Base-by-base conservation (phyloP, 1,140 invertebrate genomes). In the Apis dorsata region DNA sequence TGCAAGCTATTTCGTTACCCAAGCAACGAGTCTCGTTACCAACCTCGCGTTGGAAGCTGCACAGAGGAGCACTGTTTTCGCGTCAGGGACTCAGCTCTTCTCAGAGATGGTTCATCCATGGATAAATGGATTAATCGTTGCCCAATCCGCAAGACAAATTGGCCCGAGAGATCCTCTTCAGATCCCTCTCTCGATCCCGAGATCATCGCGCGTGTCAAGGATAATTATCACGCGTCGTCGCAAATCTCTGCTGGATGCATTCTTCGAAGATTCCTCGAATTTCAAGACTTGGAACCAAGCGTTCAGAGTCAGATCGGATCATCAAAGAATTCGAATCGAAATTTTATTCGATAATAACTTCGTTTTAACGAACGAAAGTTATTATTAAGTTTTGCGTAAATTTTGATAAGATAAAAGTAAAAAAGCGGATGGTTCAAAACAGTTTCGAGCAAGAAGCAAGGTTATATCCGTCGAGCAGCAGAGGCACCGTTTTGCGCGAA, bases 101-200 rank as follows among this genome's bases (percentile, higher is more conserved):
- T 15, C n/a, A 24, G 62, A 63, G 62, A 63, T 24, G 62, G 68
- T 21, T n/a, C 34, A 21, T 57, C 34, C 34, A 34, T 4, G 34
- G 34, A 68, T 71, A 71, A 79, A 55, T 34, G 57, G 77, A 79
- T 79, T 79, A 79, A 79, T 79, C 68, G 77, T 71, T 70, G 62
- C 62, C 77, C 77, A 59, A 68, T 71, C 12, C 77, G 66, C 12
- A 51, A 79, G 66, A 79, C 51, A 79, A 79, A 79, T 71, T 71
- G 77, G 3, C 44, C 66, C 2, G 28, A 28, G 77, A 79, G 55
- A 79, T 71, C 11, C 66, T 71, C 65, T 68, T 28, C 24, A 24
- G 24, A 24, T 24, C 21, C 57, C 63, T 57, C 51, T 51, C 51
- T 51, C 57, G 13, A 34, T 51, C 51, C 51, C 57, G 13, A 34